Evolutionary conservation across 1,140 invertebrate genomes (phyloP).

Genomic region (Drosophila murphyi): DNA sequence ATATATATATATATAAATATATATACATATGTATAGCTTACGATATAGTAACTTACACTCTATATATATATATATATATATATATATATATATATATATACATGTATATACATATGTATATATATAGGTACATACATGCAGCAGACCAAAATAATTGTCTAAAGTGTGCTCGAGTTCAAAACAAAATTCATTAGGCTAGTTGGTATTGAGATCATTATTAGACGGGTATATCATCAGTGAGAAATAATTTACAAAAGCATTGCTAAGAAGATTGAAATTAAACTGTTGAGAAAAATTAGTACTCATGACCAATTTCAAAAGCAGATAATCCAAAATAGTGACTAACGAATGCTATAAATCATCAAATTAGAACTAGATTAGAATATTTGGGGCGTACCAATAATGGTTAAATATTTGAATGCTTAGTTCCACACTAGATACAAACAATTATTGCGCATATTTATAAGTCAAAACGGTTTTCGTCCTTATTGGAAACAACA

Average conservation of each 20-base stretch:
- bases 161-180: conserved; percentile 55
- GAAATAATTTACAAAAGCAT: conserved; percentile 53
- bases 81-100: conserved; percentile 37
- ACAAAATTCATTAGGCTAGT: conserved; percentile 32
- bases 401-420: conserved; percentile 21
- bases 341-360: conserved; percentile 20
- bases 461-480: conserved; percentile 64
- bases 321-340: conserved; percentile 1
- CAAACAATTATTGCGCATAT: conserved; percentile 40
- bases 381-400: conserved; percentile 22
- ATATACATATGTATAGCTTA: conserved; percentile 31
- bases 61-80: too few relatives aligned
- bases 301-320: conserved; percentile 51
- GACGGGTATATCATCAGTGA: conserved; percentile 58
- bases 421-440: conserved; percentile 27
- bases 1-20: conserved; percentile 43
- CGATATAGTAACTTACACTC: background rate
- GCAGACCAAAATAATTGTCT: conserved; percentile 72
- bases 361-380: conserved; percentile 8
- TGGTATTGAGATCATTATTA: conserved; percentile 61
- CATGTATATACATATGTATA: conserved; percentile 47
- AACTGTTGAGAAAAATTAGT: conserved; percentile 9
- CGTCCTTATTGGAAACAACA: conserved; percentile 72
- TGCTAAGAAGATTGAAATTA: conserved; percentile 14
- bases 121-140: conserved; percentile 49